A percentile compares a stretch with the other conserved stretches of the same genome.
Evolutionary conservation across 2,888 invertebrate genomes (phyloP).

Genomic region (Andrena praecox): DNA sequence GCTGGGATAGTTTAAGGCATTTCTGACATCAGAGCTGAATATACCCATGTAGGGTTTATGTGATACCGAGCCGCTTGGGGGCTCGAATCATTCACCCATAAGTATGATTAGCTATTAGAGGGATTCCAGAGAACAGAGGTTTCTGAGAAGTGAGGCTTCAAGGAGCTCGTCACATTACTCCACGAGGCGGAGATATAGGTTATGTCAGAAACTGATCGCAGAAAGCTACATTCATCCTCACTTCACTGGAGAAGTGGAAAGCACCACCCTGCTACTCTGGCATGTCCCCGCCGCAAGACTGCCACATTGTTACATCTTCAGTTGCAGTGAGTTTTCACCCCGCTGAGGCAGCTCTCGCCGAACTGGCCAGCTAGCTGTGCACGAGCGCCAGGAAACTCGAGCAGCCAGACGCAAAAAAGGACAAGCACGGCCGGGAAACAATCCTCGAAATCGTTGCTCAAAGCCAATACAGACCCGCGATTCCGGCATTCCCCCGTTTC

Average conservation of each 20-base stretch:
- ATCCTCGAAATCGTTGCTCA: slow-evolving; percentile 35
- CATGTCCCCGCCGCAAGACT: too few species aligned
- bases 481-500: slow-evolving; percentile 28
- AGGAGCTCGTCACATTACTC: background rate
- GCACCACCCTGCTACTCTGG: background rate
- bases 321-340: too few species aligned
- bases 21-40: background rate
- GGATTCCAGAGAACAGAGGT: too few species aligned
- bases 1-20: background rate
- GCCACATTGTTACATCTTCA: too few species aligned
- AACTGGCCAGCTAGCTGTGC: slow-evolving; percentile 12
- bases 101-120: too few species aligned
- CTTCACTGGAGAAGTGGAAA: too few species aligned
- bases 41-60: too few species aligned
- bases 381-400: slow-evolving; percentile 15
- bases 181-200: background rate
- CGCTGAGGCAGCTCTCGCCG: slow-evolving; percentile 4
- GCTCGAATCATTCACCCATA: too few species aligned
- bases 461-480: background rate
- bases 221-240: background rate
- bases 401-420: slow-evolving; percentile 18
- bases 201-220: background rate
- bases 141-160: too few species aligned
- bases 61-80: too few species aligned
- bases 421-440: slow-evolving; percentile 12